phyloP scores from a whole-genome alignment of 1,140 invertebrate genomes.

The Drosophila setifemur region DNA sequence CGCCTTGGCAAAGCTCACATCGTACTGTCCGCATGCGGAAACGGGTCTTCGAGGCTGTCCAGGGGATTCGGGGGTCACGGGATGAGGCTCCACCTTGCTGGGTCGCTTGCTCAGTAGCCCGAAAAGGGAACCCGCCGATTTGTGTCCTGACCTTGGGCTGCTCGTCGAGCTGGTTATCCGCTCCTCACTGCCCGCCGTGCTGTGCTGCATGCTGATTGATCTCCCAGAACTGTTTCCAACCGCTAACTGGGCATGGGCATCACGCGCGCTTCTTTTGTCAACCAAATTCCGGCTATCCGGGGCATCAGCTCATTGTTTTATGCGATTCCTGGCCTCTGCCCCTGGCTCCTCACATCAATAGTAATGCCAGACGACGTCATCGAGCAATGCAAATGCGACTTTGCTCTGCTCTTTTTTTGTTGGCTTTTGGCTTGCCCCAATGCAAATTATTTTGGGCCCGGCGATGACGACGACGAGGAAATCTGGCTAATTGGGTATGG shows the following conservation, averaged over 20 bases:
- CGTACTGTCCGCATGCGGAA: constrained; percentile 62
- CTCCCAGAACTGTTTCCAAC: constrained; percentile 1
- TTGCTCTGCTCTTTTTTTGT: no score
- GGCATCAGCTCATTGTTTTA: constrained; percentile 38
- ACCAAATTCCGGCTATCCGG: constrained; percentile 36
- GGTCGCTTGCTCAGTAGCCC: constrained; percentile 69
- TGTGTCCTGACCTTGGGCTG: constrained; percentile 62
- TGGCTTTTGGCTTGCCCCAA: constrained; percentile 12
- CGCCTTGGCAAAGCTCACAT: constrained; percentile 69
- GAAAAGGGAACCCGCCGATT: constrained; percentile 57
- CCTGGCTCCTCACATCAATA: constrained; percentile 25
- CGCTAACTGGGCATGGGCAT: constrained; percentile 18
- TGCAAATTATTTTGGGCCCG: constrained; percentile 37
- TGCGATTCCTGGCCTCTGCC: constrained; percentile 16
- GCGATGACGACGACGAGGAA: constrained; percentile 24
- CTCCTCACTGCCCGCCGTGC: constrained; percentile 62
- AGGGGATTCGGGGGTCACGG: constrained; percentile 63
- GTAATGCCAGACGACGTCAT: constrained; percentile 42
- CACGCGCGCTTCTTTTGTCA: constrained; percentile 26
- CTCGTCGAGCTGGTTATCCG: constrained; percentile 62
- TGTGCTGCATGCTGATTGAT: constrained; percentile 48
- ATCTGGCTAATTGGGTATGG: constrained; percentile 46
- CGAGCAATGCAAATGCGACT: constrained; percentile 46
- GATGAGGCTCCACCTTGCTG: constrained; percentile 65
- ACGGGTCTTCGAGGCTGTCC: constrained; percentile 43